Evolutionary conservation across 2,113 vertebrate species (phyloP).

Genomic region (Rhynchopsitta pachyrhyncha): DNA sequence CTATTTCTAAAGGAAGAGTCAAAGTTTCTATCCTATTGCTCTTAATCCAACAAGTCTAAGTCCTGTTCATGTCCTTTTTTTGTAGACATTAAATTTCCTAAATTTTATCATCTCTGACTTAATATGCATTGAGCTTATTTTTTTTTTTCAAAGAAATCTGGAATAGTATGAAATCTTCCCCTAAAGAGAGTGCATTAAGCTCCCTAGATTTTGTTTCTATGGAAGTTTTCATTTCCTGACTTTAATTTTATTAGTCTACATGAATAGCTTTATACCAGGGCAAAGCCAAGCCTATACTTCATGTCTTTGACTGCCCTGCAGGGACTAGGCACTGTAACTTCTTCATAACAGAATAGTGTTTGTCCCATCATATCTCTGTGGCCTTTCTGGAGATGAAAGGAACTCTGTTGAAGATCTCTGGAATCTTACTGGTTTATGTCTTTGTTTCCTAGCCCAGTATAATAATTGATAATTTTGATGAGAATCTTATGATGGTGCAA

Average conservation of each 20-base stretch:
- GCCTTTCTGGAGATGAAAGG: background rate
- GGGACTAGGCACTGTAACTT: background rate
- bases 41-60: background rate
- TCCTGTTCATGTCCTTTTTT: background rate
- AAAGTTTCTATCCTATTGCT: background rate
- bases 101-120: background rate
- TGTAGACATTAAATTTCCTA: background rate
- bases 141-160: background rate
- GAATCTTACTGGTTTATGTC: background rate
- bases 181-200: background rate
- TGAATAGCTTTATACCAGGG: background rate
- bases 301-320: background rate
- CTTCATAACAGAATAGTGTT: background rate
- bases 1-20: background rate
- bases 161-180: background rate
- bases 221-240: background rate
- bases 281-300: background rate
- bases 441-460: background rate
- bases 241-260: background rate
- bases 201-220: background rate
- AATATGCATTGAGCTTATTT: background rate
- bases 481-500: background rate
- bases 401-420: background rate
- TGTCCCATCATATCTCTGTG: background rate
- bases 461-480: background rate